Base-by-base conservation (phyloP, 2,888 invertebrate genomes). In the Leptinotarsa tumamoca region DNA sequence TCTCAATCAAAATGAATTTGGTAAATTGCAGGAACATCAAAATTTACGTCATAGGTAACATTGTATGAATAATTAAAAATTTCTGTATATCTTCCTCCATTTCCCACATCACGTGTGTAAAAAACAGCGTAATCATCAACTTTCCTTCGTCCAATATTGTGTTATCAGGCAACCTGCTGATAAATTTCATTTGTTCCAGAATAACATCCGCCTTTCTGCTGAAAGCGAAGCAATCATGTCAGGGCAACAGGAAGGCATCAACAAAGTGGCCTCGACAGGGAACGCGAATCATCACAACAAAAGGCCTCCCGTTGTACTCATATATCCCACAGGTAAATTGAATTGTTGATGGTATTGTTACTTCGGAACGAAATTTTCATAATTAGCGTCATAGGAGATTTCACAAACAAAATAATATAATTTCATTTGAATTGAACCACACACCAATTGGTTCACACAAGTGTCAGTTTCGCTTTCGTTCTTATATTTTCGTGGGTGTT, bases 301-400 rank as follows among this genome's bases (percentile, higher is more conserved):
- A 87, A 91, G 93, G 83, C 93, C 94, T 83, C 93, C 94, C 77
- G 92, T 93, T 50, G 92, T 94, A 85, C 90, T 94, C 83, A 91
- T 94, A 79, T 94, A 94, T 87, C 93, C 94, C 23, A 93, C 93
- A 85, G 93, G 94, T 94, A 86, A 89, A 89, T 78, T 13, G 43
- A 43, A 27, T 58, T 23, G 15, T 21, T 58, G 23, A 27, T 58
- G 23, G 15, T 58, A 21, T 54, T 43, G 3, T 43, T 43, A 43
- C 33, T 33, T 33, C 33, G 33, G 43, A 43, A 3, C 43, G 43
- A 10, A 13, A 43, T 43, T 43, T 43, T 10, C 10, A 43, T 43
- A 43, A 43, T 43, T 43, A 2, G 10, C 13, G 3, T 43, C 43
- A 43, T 43, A 43, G 3, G 3, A 10, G 3, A 43, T 43, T 43